Evolutionary conservation across 2,113 vertebrate species (phyloP), one percentile per base, ranked within the genome.

Genomic region (Muntiacus reevesi): DNA sequence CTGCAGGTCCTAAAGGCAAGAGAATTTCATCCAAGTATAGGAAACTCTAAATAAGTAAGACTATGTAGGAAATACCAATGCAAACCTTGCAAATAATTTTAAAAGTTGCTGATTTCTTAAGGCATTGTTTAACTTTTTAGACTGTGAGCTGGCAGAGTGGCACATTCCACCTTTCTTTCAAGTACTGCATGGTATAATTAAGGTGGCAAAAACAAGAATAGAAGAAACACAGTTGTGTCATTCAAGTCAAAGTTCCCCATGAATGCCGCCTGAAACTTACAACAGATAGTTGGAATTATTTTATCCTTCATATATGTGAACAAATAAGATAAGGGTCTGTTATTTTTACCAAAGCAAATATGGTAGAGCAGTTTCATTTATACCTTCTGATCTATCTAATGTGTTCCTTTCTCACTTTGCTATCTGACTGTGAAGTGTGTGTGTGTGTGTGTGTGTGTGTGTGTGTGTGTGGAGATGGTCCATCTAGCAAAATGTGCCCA

Each of bases 61-160:
- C 30, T 25, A 55, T 3, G 28, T 27, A 90, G 71, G 87, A 96
- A 95, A 94, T 47, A 85, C 45, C 94, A 92, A 92, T 62, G 74
- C 2, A 62, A 71, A 87, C 87, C 81, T 94, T 83, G 64, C 40
- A 89, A 71, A 52, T 82, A 54, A 83, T 86, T 93, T 62, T 5
- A 54, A 89, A 89, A 81, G n/a, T 12, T 85, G 54, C 33, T 93
- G 23, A 76, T 95, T 87, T 90, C 15, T 87, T 94, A 93, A 92
- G 52, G 47, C 13, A 43, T 92, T n/a, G 33, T 50, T 85, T 76
- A 89, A 86, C 3, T 30, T 95, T 93, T 93, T 57, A 83, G 89
- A 82, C 36, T 83, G 71, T 16, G 86, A 78, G 30, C 17, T 92
- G 87, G 47, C 47, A 85, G 45, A 60, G 16, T 60, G 33, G 96